phyloP scores from a whole-genome alignment of 1,140 invertebrate genomes.

The Caenorhabditis briggsae region DNA sequence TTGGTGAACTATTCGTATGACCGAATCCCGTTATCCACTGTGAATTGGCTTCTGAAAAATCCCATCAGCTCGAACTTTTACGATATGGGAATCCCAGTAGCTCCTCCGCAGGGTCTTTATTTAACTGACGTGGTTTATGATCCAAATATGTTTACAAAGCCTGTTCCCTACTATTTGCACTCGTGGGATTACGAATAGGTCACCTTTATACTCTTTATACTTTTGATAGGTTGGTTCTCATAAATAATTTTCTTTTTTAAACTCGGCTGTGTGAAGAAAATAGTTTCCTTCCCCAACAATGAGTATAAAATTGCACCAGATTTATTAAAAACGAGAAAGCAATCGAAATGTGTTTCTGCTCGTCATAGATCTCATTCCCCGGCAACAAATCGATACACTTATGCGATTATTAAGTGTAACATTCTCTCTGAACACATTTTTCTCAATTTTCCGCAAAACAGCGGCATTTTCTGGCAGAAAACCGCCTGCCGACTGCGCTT shows the following conservation, averaged over 20 bases:
- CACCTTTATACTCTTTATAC: background rate
- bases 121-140: constrained; percentile 74
- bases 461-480: constrained; percentile 19
- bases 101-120: constrained; percentile 70
- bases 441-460: constrained; percentile 35
- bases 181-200: constrained; percentile 68
- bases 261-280: too few species aligned
- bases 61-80: constrained; percentile 67
- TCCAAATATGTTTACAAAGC: constrained; percentile 66
- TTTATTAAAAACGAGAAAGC: background rate
- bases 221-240: background rate
- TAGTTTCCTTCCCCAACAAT: too few species aligned
- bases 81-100: constrained; percentile 57
- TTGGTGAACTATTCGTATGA: constrained; percentile 65
- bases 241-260: background rate
- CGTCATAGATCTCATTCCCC: background rate
- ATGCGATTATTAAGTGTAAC: constrained; percentile 37
- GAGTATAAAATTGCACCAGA: too few species aligned
- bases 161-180: constrained; percentile 66
- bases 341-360: background rate
- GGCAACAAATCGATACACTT: constrained; percentile 4
- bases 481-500: constrained; percentile 4
- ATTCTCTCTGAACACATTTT: constrained; percentile 45
- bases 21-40: constrained; percentile 23
- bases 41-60: constrained; percentile 69